Conservation (phyloP, 2,113 vertebrate species). For the Pluvianellus socialis region DNA sequence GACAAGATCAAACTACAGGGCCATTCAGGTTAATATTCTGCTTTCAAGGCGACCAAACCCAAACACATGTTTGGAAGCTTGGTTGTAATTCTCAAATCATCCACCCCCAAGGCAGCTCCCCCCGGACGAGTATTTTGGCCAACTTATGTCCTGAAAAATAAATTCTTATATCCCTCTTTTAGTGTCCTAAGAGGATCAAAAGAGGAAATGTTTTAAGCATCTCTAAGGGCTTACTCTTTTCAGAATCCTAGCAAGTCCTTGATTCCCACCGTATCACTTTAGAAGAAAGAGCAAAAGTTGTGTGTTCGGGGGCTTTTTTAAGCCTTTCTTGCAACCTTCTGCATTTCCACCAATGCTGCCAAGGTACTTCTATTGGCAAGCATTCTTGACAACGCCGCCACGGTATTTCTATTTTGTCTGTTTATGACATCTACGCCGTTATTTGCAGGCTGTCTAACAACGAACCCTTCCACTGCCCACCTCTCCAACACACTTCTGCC, state of each 20-base stretch:
- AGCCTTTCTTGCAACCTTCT: neutral
- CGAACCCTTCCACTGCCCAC: accelerated
- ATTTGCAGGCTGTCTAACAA: neutral
- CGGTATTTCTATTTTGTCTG: neutral
- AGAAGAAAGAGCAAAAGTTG: neutral
- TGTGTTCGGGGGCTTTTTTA: neutral
- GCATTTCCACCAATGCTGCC: neutral
- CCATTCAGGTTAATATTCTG: neutral
- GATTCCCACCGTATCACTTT: neutral
- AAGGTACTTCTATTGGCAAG: too few species aligned
- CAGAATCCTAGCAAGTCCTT: neutral
- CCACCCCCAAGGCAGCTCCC: neutral
- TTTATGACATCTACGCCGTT: neutral
- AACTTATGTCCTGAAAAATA: neutral
- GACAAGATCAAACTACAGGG: neutral
- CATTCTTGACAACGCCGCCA: neutral
- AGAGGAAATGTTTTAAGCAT: neutral
- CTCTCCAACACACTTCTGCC: neutral
- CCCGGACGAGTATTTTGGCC: neutral
- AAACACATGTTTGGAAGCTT: neutral
- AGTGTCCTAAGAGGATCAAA: too few species aligned
- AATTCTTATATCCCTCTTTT: neutral
- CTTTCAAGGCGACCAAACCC: neutral
- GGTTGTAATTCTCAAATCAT: neutral
- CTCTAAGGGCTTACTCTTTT: neutral